Base-by-base conservation (phyloP, 2,888 invertebrate genomes). In the Drosophila algonquin region DNA sequence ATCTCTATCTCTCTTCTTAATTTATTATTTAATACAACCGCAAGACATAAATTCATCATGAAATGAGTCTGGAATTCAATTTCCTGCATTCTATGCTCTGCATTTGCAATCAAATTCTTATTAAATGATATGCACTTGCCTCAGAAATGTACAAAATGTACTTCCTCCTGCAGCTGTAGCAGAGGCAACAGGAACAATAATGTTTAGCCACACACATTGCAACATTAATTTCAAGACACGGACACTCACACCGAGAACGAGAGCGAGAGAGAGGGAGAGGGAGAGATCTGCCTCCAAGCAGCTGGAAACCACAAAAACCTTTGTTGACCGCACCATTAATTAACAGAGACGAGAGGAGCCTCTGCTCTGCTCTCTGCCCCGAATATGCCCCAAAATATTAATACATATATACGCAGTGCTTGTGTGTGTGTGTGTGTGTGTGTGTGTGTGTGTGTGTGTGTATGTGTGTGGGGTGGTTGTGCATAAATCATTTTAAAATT, bases 281-380 rank as follows among this genome's bases (percentile, higher is more conserved):
- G 21, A 57, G 14, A 44, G 16, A 5, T 7, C 18, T 18, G 44
- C 35, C 27, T 32, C 44, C 40, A 16, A 52, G 51, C 56, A 48
- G 55, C 40, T 58, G 53, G 58, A 56, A 69, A 60, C 75, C 73
- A 45, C 79, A 82, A 83, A 75, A 81, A 70, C 63, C 75, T 73
- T 73, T 71, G 73, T 64, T 62, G 63, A 65, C 77, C 82, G 67
- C 80, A 81, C 40, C 72, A 87, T 80, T 79, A 84, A 87, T 77
- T 87, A 75, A 75, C 75, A 72, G 67, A 27, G 45, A 7, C 21
- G 21, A 27, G n/a, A 35, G 27, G 45, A 73, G 44, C n/a, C n/a
- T 48, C 21, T 16, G 47, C 18, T 3, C 40, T 14, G n/a, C 7
- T 40, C n/a, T 18, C n/a, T 40, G 40, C 14, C 2, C 14, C 1